Evolutionary conservation across 2,797 vertebrate genomes (phyloP).

Genomic region (Xyrichtys novacula): DNA sequence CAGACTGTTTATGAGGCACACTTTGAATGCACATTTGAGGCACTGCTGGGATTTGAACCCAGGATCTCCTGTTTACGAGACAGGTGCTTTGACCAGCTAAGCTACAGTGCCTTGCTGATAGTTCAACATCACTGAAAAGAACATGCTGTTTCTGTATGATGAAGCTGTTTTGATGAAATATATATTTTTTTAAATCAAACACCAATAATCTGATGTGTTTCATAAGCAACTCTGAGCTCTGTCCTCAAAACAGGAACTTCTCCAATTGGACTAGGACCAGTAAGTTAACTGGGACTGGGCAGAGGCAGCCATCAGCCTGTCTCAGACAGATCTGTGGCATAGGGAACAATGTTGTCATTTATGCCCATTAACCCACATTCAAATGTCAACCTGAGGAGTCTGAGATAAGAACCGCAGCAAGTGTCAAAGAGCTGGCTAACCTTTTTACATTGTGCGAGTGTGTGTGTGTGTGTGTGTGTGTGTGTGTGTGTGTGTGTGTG

Average conservation of each 20-base stretch:
- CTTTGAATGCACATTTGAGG: no score
- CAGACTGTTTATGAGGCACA: not conserved
- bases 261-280: conserved; percentile 19
- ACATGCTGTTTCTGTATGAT: not conserved
- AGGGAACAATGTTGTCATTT: conserved; percentile 26
- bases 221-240: not conserved
- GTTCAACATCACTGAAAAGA: not conserved
- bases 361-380: not conserved
- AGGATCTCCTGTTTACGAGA: conserved; percentile 27
- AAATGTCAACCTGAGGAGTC: conserved; percentile 47
- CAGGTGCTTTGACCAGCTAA: conserved; percentile 2
- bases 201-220: not conserved
- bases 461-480: conserved; percentile 10
- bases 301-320: not conserved
- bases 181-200: not conserved
- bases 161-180: not conserved
- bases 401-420: conserved; percentile 16
- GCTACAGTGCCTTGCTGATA: not conserved
- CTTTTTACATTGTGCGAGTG: conserved; percentile 9
- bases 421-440: conserved; percentile 15
- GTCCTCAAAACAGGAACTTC: not conserved
- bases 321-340: not conserved
- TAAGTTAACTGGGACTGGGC: conserved; percentile 3
- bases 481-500: conserved; percentile 9
- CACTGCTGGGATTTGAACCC: conserved; percentile 17